These are phyloP conservation scores for Pyrrhosoma nymphula DNA, from an alignment of 2,888 invertebrate genomes.

Conservation along the genomic window DNA sequence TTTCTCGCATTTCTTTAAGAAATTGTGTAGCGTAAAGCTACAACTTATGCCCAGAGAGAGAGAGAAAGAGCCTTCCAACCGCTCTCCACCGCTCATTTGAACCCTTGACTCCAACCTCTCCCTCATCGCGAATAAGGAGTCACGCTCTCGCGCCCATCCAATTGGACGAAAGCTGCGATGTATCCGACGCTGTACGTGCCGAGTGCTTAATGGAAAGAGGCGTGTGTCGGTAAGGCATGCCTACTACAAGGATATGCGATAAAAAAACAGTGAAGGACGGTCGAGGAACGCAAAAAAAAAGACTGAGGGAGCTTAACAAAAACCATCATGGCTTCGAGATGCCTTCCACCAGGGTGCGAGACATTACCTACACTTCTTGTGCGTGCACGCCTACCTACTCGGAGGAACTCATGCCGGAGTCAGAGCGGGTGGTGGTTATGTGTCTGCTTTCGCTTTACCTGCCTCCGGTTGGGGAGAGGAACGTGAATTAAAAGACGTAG, in stretches of 20 bases:
- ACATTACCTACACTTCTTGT: background rate
- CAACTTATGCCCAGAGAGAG: too few species aligned
- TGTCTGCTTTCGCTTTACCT: background rate
- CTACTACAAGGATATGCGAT: background rate
- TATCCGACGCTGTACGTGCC: background rate
- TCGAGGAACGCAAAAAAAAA: background rate
- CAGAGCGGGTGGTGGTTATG: background rate
- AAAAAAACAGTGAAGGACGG: constrained; percentile 13
- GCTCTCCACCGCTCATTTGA: background rate
- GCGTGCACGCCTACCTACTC: constrained; percentile 21
- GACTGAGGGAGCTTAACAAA: constrained; percentile 12
- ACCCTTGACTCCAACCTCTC: background rate
- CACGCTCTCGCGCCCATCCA: constrained; percentile 1
- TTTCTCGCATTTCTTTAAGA: background rate
- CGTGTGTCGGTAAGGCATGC: constrained; percentile 2
- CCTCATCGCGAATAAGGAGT: background rate
- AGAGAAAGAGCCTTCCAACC: background rate
- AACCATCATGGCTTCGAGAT: background rate
- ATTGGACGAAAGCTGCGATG: background rate
- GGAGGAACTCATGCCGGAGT: background rate
- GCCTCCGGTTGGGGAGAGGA: background rate
- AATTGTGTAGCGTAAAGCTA: too few species aligned
- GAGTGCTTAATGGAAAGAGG: constrained; percentile 36
- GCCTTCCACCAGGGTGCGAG: background rate
- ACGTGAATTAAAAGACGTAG: background rate